Percentiles rank a stretch among this genome's conserved stretches.
Conservation (phyloP, 2,888 invertebrate genomes). For the Scaptomyza parva region DNA sequence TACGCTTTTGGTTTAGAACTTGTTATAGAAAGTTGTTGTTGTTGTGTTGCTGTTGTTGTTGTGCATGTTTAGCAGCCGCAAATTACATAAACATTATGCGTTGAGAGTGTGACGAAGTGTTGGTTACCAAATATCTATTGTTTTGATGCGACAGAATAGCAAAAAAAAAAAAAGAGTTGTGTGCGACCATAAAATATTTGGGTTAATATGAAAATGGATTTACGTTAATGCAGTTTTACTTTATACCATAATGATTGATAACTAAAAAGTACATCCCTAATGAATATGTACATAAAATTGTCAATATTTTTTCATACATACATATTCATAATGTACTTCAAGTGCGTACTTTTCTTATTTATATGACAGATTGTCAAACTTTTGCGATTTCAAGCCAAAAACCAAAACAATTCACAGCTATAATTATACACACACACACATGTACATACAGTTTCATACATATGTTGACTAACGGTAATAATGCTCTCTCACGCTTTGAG, state of each 20-base stretch:
- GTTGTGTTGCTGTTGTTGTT: slow-evolving; percentile 28
- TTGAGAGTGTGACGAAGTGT: background rate
- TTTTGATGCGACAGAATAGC: slow-evolving; percentile 11
- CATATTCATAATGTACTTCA: slow-evolving; percentile 24
- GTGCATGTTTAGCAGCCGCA: slow-evolving; percentile 45
- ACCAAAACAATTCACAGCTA: slow-evolving; percentile 42
- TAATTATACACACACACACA: slow-evolving; percentile 40
- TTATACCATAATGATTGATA: too few relatives aligned
- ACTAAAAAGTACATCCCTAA: too few relatives aligned
- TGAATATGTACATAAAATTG: too few relatives aligned
- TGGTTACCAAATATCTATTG: slow-evolving; percentile 19
- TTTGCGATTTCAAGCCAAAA: slow-evolving; percentile 35
- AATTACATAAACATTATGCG: slow-evolving; percentile 70
- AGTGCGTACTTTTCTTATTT: slow-evolving; percentile 26
- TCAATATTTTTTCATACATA: slow-evolving; percentile 13
- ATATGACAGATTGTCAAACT: slow-evolving; percentile 23
- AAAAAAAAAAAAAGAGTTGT: background rate
- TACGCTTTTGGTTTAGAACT: slow-evolving; percentile 30
- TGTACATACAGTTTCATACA: slow-evolving; percentile 6
- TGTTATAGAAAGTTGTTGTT: slow-evolving; percentile 44
- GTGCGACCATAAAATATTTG: slow-evolving; percentile 4
- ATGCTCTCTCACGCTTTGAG: slow-evolving; percentile 19
- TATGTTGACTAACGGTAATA: slow-evolving; percentile 9
- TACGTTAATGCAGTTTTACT: too few relatives aligned
- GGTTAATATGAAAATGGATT: background rate